Evolutionary conservation across 1,140 invertebrate species (phyloP).

Genomic region (Doryteuthis pealeii): DNA sequence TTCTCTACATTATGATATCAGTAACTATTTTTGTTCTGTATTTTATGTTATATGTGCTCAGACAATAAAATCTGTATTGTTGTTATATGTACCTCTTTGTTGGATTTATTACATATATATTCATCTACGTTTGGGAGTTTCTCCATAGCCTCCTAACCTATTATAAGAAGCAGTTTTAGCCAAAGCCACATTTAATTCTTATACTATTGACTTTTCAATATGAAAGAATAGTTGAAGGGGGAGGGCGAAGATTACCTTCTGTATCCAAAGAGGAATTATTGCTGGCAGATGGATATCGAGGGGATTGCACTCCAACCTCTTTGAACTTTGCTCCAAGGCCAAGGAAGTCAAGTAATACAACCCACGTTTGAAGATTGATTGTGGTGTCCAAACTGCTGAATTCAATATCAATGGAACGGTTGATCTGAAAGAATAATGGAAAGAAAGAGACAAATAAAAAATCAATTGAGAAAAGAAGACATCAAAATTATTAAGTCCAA

Average conservation of each 20-base stretch:
- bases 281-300: not conserved
- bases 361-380: slow-evolving; percentile 90
- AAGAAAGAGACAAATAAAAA: not conserved
- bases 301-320: slow-evolving; percentile 26
- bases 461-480: not conserved
- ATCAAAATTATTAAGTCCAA: not conserved
- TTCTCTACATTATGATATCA: no score
- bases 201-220: no score
- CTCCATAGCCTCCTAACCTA: no score
- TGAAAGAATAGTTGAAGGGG: no score
- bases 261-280: not conserved
- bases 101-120: no score
- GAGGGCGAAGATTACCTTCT: not conserved
- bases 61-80: no score
- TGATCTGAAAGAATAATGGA: slow-evolving; percentile 56
- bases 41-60: no score
- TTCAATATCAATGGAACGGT: slow-evolving; percentile 72
- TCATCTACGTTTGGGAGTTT: no score
- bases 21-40: no score
- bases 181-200: no score
- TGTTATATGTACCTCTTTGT: no score
- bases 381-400: slow-evolving; percentile 90
- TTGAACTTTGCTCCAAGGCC: slow-evolving; percentile 58
- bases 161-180: no score
- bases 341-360: slow-evolving; percentile 90